Conservation (phyloP, 2,888 invertebrate genomes). For the Lithophane socia region DNA sequence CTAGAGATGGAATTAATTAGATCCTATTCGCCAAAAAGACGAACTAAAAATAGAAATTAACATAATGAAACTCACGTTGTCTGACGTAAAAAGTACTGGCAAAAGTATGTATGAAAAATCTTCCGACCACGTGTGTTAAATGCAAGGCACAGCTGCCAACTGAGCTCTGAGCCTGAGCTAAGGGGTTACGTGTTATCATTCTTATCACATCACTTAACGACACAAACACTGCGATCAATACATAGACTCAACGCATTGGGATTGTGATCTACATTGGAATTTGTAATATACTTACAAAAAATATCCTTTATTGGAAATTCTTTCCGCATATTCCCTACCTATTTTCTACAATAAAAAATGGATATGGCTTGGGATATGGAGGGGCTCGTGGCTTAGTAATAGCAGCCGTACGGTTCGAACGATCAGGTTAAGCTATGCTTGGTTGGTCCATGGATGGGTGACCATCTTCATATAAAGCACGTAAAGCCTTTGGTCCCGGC, state of each 20-base stretch:
- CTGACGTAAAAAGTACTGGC: constrained; percentile 40
- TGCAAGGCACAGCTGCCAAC: constrained; percentile 41
- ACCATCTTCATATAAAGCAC: too few species aligned
- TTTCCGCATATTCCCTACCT: not conserved
- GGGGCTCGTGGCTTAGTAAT: too few species aligned
- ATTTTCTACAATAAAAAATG: not conserved
- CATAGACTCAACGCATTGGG: not conserved
- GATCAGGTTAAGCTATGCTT: too few species aligned
- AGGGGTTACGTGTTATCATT: constrained; percentile 73
- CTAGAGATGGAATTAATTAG: constrained; percentile 27
- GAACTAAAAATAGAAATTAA: constrained; percentile 43
- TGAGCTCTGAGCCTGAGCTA: constrained; percentile 20
- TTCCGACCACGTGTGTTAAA: constrained; percentile 39
- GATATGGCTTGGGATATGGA: not conserved
- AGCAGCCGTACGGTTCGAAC: too few species aligned
- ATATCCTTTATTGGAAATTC: not conserved
- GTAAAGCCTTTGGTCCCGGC: too few species aligned
- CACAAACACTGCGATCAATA: constrained; percentile 60
- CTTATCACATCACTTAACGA: constrained; percentile 69
- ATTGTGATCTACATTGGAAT: constrained; percentile 5
- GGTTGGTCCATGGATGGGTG: too few species aligned
- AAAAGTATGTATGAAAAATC: constrained; percentile 18
- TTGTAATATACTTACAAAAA: too few species aligned
- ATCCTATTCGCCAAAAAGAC: not conserved
- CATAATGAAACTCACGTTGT: constrained; percentile 57